These are phyloP conservation scores for Capitulum mitella DNA, from an alignment of 2,888 invertebrate species.

Conservation along the genomic window DNA sequence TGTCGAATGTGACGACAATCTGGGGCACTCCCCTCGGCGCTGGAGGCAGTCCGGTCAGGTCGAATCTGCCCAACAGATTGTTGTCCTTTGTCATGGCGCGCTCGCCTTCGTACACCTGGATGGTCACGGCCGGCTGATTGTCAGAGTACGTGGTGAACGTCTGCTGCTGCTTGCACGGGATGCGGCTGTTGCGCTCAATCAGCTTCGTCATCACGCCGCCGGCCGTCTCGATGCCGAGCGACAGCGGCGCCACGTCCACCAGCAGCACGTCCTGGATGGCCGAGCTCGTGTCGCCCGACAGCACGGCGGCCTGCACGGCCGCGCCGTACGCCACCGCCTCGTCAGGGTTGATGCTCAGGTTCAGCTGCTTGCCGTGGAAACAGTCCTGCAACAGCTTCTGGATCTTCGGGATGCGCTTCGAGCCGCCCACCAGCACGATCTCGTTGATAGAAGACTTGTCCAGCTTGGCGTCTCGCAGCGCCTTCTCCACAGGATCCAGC, in stretches of 20 bases:
- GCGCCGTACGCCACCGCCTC: slow-evolving; percentile 64
- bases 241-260: slow-evolving; percentile 57
- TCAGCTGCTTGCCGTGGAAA: slow-evolving; percentile 54
- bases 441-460: slow-evolving; percentile 51
- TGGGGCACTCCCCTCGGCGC: slow-evolving; percentile 82
- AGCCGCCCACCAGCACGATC: slow-evolving; percentile 57
- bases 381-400: slow-evolving; percentile 54
- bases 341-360: slow-evolving; percentile 57
- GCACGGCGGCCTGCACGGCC: slow-evolving; percentile 53
- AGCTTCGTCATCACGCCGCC: slow-evolving; percentile 63
- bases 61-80: slow-evolving; percentile 92
- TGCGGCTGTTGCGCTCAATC: slow-evolving; percentile 59
- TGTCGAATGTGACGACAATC: slow-evolving; percentile 53
- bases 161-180: slow-evolving; percentile 57
- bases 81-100: slow-evolving; percentile 93
- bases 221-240: slow-evolving; percentile 61
- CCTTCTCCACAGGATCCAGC: slow-evolving; percentile 57
- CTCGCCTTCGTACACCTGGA: slow-evolving; percentile 82
- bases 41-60: slow-evolving; percentile 91
- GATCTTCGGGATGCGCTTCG: slow-evolving; percentile 61
- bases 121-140: slow-evolving; percentile 58
- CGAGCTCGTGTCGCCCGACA: slow-evolving; percentile 49
- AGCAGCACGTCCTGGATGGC: slow-evolving; percentile 57
- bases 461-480: slow-evolving; percentile 56
- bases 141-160: slow-evolving; percentile 58